These are phyloP conservation scores for Chloebia gouldiae DNA, from an alignment of 2,113 vertebrate species.

Conservation along the genomic window DNA sequence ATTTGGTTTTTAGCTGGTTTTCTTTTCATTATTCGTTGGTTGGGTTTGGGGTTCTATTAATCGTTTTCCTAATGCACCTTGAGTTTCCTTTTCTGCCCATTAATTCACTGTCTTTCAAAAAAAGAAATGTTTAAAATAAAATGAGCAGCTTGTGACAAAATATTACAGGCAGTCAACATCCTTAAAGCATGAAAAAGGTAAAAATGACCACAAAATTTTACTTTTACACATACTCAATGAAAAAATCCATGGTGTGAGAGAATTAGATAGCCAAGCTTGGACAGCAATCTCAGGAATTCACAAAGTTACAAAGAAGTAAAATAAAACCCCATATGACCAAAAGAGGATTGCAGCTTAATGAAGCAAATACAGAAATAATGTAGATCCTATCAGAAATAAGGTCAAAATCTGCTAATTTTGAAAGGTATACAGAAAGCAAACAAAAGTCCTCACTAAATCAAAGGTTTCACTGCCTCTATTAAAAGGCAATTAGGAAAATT, in stretches of 20 bases:
- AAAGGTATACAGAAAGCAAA: background rate
- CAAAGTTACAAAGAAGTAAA: background rate
- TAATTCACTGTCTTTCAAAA: background rate
- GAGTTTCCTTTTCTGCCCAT: background rate
- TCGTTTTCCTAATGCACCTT: rapidly evolving
- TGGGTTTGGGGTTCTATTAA: background rate
- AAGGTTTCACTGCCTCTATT: background rate
- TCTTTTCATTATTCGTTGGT: background rate
- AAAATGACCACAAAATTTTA: background rate
- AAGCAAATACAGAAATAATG: background rate
- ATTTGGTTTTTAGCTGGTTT: rapidly evolving
- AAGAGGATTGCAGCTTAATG: background rate
- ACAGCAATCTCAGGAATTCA: background rate
- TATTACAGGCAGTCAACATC: background rate
- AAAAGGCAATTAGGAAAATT: background rate
- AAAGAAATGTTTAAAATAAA: background rate
- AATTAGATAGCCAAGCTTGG: background rate
- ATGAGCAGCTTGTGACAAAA: background rate
- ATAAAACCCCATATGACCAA: background rate
- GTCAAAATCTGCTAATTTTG: background rate
- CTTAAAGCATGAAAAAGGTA: background rate
- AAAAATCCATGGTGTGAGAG: background rate
- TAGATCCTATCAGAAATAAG: background rate
- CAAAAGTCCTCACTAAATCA: background rate
- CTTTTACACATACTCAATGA: background rate